Percentiles rank a stretch among this genome's conserved stretches.
Evolutionary conservation across 2,797 vertebrate species (phyloP).

Genomic region (Corythornis leucogaster): DNA sequence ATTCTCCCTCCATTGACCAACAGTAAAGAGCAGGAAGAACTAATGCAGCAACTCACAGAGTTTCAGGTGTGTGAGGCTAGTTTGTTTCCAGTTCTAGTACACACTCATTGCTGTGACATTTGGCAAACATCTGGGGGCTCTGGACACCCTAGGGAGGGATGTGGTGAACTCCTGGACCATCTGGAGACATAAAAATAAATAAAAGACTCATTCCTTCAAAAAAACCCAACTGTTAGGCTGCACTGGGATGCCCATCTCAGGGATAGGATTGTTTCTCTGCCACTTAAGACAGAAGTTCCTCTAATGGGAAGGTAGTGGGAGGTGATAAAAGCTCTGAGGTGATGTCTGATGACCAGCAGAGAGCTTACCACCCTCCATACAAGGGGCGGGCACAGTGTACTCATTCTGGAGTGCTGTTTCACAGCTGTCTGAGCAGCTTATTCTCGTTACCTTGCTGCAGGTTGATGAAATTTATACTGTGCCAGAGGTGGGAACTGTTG

Average conservation of each 20-base stretch:
- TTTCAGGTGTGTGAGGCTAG: conserved; percentile 86
- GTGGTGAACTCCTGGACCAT: not conserved
- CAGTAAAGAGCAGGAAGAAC: conserved; percentile 96
- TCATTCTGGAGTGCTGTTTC: not conserved
- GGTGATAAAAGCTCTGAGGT: not conserved
- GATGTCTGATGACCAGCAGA: not conserved
- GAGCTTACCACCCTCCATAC: not conserved
- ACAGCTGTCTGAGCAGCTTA: conserved; percentile 19
- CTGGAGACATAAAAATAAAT: not conserved
- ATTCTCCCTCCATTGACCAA: conserved; percentile 98
- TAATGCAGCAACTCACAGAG: conserved; percentile 98
- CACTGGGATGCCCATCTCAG: not conserved
- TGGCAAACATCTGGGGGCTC: not conserved
- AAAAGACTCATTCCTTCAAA: not conserved
- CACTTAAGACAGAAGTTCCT: not conserved
- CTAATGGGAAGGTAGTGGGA: not conserved
- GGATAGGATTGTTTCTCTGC: not conserved
- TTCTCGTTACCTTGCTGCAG: conserved; percentile 77
- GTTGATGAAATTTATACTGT: conserved; percentile 99
- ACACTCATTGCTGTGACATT: not conserved
- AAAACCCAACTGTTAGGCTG: not conserved
- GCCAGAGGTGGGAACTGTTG: conserved; percentile 97
- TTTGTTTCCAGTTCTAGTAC: not conserved
- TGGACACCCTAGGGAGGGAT: not conserved
- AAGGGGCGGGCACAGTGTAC: not conserved